Conservation (phyloP, 2,113 vertebrate species). For the Chamaetylas fuelleborni region DNA sequence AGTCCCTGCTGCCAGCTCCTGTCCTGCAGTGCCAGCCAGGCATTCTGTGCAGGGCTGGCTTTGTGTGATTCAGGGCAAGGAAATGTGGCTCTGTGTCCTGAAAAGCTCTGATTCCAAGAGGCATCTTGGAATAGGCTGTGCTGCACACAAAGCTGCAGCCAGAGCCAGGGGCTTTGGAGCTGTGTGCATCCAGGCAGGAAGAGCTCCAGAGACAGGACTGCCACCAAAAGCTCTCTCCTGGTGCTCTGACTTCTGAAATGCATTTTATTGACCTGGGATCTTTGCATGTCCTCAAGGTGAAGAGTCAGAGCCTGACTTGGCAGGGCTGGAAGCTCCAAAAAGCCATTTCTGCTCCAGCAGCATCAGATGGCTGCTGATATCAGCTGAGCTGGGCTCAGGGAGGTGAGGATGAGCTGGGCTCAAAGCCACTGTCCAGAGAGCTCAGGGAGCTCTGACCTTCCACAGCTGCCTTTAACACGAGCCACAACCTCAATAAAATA, state of each 20-base stretch:
- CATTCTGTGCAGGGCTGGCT: background rate
- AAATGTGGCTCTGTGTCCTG: background rate
- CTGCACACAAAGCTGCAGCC: background rate
- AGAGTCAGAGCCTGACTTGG: background rate
- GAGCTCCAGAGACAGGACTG: background rate
- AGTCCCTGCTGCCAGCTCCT: background rate
- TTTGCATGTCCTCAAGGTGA: background rate
- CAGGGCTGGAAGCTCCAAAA: background rate
- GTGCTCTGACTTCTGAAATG: background rate
- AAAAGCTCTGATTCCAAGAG: background rate
- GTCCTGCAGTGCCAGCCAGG: background rate
- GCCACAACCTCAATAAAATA: background rate
- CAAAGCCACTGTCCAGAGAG: background rate
- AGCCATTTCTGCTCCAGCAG: background rate
- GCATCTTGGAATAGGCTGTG: background rate
- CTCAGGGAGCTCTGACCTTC: background rate
- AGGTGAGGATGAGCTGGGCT: background rate
- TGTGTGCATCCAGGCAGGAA: background rate
- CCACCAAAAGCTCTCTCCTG: background rate
- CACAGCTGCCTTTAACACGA: background rate
- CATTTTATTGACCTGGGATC: background rate
- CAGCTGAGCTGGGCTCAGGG: background rate
- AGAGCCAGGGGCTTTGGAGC: background rate
- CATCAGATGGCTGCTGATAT: background rate
- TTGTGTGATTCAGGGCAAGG: background rate